A percentile compares a stretch with the other conserved stretches of the same genome.
phyloP scores from a whole-genome alignment of 1,140 invertebrate species.

The Lerema accius region DNA sequence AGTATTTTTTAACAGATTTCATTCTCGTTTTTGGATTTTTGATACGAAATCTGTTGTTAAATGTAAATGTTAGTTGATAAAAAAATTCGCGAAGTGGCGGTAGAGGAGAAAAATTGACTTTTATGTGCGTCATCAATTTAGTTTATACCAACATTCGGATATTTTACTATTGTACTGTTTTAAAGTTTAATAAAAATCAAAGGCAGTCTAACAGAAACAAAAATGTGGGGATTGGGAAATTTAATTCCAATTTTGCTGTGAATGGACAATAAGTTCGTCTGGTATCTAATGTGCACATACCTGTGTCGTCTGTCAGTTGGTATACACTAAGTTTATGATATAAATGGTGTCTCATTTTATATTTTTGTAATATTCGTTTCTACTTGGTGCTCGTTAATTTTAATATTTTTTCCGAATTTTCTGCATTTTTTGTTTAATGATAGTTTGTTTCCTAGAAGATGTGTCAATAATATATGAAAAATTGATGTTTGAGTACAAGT shows the following conservation, averaged over 20 bases:
- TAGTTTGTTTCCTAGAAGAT: slow-evolving; percentile 11
- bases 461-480: slow-evolving; percentile 17
- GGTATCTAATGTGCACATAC: no score
- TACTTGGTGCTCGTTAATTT: slow-evolving; percentile 50
- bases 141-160: not conserved
- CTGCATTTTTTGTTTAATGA: slow-evolving; percentile 46
- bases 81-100: slow-evolving; percentile 11
- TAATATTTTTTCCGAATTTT: slow-evolving; percentile 50
- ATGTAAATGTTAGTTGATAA: slow-evolving; percentile 16
- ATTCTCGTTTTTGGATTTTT: slow-evolving; percentile 14
- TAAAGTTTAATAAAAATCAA: no score
- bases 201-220: no score
- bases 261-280: not conserved
- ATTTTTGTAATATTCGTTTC: slow-evolving; percentile 11
- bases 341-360: slow-evolving; percentile 14
- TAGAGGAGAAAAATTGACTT: slow-evolving; percentile 22
- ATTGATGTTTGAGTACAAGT: slow-evolving; percentile 45
- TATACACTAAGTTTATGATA: slow-evolving; percentile 1
- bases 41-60: slow-evolving; percentile 30
- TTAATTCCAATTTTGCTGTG: no score
- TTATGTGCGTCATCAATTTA: not conserved
- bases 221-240: no score
- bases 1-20: slow-evolving; percentile 46
- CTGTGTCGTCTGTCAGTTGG: not conserved
- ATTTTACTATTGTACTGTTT: no score